These are phyloP conservation scores for Muraenolepis orangiensis DNA, from an alignment of 2,797 vertebrate species.

Conservation along the genomic window DNA sequence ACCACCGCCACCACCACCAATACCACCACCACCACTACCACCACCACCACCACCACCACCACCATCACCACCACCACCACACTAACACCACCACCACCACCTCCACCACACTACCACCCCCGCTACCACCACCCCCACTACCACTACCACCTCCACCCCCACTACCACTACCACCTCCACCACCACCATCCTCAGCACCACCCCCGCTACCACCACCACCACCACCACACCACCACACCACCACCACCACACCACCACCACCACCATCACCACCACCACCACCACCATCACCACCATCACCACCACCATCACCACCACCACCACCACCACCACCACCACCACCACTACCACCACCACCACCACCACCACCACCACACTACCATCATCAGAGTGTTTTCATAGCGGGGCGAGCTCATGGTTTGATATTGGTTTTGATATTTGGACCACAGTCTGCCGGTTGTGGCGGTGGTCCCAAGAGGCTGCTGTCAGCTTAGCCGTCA, in stretches of 20 bases:
- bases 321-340: neutral
- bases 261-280: no score
- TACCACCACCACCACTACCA: slow-evolving; percentile 21
- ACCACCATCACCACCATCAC: slow-evolving; percentile 19
- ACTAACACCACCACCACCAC: neutral
- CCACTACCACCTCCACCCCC: neutral
- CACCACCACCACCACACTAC: slow-evolving; percentile 35
- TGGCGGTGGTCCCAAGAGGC: slow-evolving; percentile 55
- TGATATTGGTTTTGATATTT: slow-evolving; percentile 60
- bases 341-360: neutral
- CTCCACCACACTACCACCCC: no score
- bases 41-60: neutral
- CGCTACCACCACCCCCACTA: neutral
- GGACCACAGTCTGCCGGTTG: slow-evolving; percentile 60
- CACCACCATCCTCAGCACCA: no score
- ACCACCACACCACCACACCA: no score
- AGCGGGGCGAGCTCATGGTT: slow-evolving; percentile 50
- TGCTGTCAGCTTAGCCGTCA: slow-evolving; percentile 63
- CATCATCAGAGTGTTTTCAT: slow-evolving; percentile 56
- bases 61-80: neutral
- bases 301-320: neutral
- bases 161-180: neutral
- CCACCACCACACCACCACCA: no score
- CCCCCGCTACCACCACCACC: neutral
- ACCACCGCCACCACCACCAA: no score